Evolutionary conservation across 1,140 invertebrate genomes (phyloP).

Genomic region (Holcopasites calliopsidis): DNA sequence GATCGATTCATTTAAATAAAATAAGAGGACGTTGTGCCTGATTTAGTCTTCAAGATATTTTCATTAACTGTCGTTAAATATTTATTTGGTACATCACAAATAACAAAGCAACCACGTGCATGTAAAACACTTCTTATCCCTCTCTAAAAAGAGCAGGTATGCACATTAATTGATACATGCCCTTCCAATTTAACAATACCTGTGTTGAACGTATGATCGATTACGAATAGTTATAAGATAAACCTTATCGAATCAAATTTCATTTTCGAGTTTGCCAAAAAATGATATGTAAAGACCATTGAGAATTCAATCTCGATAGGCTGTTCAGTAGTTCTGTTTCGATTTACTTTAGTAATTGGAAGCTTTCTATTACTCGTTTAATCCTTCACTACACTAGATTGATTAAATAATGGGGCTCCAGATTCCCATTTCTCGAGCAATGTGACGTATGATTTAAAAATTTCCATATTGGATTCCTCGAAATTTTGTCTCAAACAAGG

Average conservation of each 20-base stretch:
- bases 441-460: no score
- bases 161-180: slow-evolving; percentile 44
- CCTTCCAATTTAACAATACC: background rate
- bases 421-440: no score
- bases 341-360: slow-evolving; percentile 17
- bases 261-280: background rate
- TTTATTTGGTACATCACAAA: slow-evolving; percentile 7
- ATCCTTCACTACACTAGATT: background rate
- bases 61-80: slow-evolving; percentile 22
- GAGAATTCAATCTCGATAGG: background rate
- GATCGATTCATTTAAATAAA: background rate
- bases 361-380: slow-evolving; percentile 9
- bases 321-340: no score
- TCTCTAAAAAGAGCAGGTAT: slow-evolving; percentile 34
- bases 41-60: background rate
- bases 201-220: background rate
- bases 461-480: no score
- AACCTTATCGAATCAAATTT: background rate
- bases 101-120: slow-evolving; percentile 8
- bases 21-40: background rate
- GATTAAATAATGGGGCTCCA: no score
- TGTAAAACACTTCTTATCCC: slow-evolving; percentile 12
- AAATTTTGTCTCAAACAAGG: no score
- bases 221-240: no score
- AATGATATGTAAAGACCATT: background rate